phyloP scores from a whole-genome alignment of 2,113 vertebrate species.

The Cyanistes caeruleus region DNA sequence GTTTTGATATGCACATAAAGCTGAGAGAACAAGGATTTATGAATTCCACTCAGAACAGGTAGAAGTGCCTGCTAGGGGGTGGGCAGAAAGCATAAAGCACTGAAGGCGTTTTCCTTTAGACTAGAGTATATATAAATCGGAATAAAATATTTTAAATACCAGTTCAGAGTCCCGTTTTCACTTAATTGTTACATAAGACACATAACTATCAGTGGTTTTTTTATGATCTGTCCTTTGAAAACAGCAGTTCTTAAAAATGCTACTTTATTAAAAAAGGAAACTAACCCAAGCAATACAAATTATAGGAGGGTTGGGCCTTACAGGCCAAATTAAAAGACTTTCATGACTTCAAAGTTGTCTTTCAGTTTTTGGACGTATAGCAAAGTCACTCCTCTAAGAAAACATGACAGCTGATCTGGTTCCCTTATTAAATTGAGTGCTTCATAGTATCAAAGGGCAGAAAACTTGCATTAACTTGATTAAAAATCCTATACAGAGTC shows the following conservation, averaged over 20 bases:
- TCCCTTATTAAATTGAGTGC: constrained; percentile 24
- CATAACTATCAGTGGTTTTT: not conserved
- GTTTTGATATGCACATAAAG: not conserved
- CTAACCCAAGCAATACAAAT: not conserved
- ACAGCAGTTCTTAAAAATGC: not conserved
- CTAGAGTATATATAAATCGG: not conserved
- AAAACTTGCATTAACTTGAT: constrained; percentile 49
- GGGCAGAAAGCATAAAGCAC: not conserved
- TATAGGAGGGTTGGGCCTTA: not conserved
- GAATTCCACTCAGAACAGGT: not conserved
- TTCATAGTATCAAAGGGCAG: not conserved
- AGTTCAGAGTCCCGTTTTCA: not conserved
- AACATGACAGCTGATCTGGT: not conserved
- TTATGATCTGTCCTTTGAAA: not conserved
- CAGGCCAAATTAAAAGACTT: not conserved
- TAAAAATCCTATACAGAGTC: not conserved
- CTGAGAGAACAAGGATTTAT: not conserved
- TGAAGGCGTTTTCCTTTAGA: not conserved
- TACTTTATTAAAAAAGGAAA: not conserved
- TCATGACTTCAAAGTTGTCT: not conserved
- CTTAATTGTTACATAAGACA: not conserved
- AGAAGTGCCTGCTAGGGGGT: not conserved
- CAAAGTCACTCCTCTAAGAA: not conserved
- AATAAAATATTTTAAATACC: not conserved
- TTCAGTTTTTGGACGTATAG: not conserved